Evolutionary conservation across 2,888 invertebrate genomes (phyloP).

Genomic region (Drosophila pseudotakahashii): DNA sequence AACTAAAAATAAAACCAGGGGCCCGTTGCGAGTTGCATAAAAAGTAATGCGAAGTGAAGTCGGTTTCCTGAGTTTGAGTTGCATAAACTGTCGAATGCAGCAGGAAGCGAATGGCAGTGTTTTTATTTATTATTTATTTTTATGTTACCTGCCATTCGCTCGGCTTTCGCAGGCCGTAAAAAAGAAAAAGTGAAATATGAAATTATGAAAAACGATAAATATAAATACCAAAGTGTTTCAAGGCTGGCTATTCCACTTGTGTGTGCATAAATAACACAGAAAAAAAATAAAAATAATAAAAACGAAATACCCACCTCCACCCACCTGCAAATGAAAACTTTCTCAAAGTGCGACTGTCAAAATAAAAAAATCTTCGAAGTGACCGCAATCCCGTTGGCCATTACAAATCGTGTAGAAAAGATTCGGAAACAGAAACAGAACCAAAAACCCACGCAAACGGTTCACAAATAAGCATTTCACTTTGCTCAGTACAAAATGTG

Average conservation of each 20-base stretch:
- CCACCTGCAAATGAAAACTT: constrained; percentile 45
- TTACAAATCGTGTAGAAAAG: constrained; percentile 44
- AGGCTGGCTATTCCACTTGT: constrained; percentile 59
- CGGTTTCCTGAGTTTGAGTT: constrained; percentile 71
- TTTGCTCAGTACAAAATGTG: constrained; percentile 24
- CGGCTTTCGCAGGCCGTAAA: not conserved
- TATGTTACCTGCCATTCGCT: constrained; percentile 17
- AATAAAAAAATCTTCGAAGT: constrained; percentile 37
- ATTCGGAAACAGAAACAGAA: constrained; percentile 30
- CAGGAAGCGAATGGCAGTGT: constrained; percentile 63
- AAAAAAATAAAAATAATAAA: not conserved
- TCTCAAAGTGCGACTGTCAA: constrained; percentile 43
- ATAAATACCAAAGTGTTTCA: constrained; percentile 59
- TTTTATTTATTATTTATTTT: constrained; percentile 24
- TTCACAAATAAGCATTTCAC: constrained; percentile 50
- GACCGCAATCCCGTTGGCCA: constrained; percentile 56
- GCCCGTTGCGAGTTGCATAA: constrained; percentile 67
- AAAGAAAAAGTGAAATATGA: constrained; percentile 27
- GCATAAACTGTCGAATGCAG: constrained; percentile 74
- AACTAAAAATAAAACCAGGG: constrained; percentile 48
- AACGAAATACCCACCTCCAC: constrained; percentile 15
- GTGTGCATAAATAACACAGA: constrained; percentile 7
- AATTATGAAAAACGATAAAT: constrained; percentile 34
- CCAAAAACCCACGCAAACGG: constrained; percentile 37
- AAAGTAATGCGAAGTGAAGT: constrained; percentile 69